Percentiles rank a stretch among this genome's conserved stretches.
These are phyloP conservation scores for Oppia nitens DNA, from an alignment of 1,140 invertebrate species.

Conservation along the genomic window DNA sequence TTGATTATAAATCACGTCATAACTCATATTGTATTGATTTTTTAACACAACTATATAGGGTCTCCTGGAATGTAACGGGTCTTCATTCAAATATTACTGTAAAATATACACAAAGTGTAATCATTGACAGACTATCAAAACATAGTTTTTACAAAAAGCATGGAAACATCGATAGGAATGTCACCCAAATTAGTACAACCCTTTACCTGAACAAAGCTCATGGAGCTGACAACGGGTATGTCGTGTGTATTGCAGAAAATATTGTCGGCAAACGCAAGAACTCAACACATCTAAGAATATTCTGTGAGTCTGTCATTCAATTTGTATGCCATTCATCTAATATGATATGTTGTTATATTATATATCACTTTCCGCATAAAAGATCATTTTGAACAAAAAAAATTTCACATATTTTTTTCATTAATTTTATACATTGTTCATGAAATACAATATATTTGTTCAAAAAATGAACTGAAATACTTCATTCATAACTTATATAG, in stretches of 20 bases:
- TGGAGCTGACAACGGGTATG: slow-evolving; percentile 15
- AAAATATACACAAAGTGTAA: background rate
- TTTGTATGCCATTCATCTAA: background rate
- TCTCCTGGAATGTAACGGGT: background rate
- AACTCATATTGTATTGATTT: background rate
- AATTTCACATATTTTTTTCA: no score
- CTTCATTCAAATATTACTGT: background rate
- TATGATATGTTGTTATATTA: no score
- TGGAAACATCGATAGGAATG: background rate
- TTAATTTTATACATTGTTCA: no score
- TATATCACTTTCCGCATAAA: no score
- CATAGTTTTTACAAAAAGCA: background rate
- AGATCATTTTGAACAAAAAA: no score
- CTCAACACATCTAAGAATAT: slow-evolving; percentile 10
- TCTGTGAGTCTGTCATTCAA: slow-evolving; percentile 3
- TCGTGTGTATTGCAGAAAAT: slow-evolving; percentile 18
- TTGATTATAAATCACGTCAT: no score
- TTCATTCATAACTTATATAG: no score
- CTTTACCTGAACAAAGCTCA: slow-evolving; percentile 2
- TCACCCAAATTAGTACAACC: background rate
- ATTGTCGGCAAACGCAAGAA: slow-evolving; percentile 13
- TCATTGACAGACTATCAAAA: background rate
- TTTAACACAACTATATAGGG: background rate
- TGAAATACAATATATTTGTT: no score
- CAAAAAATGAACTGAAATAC: no score